Evolutionary conservation across 2,797 vertebrate species (phyloP).

Genomic region (Leptatherina wallacei): DNA sequence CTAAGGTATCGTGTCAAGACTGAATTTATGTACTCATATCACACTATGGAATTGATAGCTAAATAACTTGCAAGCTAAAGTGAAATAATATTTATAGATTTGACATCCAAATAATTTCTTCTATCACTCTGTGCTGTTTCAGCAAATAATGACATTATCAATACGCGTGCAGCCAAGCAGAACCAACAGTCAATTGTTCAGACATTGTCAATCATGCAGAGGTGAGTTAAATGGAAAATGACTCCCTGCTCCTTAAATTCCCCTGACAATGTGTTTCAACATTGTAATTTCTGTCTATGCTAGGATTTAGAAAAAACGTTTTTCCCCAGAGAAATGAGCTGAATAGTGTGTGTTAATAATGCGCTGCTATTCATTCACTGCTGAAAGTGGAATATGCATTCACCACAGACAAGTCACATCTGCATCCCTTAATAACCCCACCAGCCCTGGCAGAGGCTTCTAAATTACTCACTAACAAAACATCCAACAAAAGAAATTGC

Average conservation of each 20-base stretch:
- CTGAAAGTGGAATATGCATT: constrained; percentile 24
- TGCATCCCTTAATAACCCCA: constrained; percentile 33
- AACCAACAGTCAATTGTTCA: neutral
- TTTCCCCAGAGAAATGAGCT: constrained; percentile 30
- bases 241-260: constrained; percentile 1
- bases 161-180: constrained; percentile 15
- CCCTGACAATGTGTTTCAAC: neutral
- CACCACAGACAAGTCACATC: constrained; percentile 21
- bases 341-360: constrained; percentile 31
- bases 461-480: constrained; percentile 24
- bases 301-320: constrained; percentile 21
- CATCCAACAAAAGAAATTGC: constrained; percentile 11
- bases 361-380: constrained; percentile 13
- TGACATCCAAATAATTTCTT: neutral
- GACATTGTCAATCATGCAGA: neutral
- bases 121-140: constrained; percentile 9
- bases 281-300: constrained; percentile 5
- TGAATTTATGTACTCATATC: constrained; percentile 10
- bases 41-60: neutral
- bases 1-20: constrained; percentile 14
- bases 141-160: constrained; percentile 14
- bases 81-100: constrained; percentile 19
- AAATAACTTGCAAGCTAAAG: constrained; percentile 14
- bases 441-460: constrained; percentile 25
- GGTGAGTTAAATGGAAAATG: constrained; percentile 8